phyloP scores from a whole-genome alignment of 53 echinoderm and acorn worm species.

The Apostichopus leukothele region DNA sequence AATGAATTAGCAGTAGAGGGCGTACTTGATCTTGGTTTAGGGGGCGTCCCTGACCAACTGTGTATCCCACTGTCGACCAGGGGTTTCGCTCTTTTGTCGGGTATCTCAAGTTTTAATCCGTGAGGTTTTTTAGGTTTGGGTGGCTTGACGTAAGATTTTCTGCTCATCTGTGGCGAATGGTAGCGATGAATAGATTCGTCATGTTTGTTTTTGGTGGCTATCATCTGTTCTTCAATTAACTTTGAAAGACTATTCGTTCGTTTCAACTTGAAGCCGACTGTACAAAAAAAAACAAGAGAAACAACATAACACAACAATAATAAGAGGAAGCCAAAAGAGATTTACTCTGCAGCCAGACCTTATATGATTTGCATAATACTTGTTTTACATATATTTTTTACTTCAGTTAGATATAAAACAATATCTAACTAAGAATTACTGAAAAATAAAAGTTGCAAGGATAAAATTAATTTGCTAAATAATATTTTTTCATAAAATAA shows the following conservation, averaged over 20 bases:
- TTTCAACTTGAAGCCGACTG: background rate
- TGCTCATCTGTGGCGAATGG: constrained; percentile 36
- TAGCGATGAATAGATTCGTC: constrained; percentile 27
- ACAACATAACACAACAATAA: too few relatives aligned
- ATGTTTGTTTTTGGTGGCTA: background rate
- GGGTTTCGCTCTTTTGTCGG: background rate
- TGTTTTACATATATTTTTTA: background rate
- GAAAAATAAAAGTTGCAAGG: too few relatives aligned
- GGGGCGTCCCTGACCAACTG: constrained; percentile 30
- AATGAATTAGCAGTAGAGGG: background rate
- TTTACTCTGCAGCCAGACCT: too few relatives aligned
- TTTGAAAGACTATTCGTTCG: constrained; percentile 18
- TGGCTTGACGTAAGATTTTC: constrained; percentile 39
- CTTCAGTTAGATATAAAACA: too few relatives aligned
- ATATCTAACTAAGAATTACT: too few relatives aligned
- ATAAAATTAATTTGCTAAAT: too few relatives aligned
- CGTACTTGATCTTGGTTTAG: constrained; percentile 18
- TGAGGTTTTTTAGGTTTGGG: constrained; percentile 41
- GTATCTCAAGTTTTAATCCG: constrained; percentile 36
- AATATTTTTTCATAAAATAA: too few relatives aligned
- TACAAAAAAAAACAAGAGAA: background rate
- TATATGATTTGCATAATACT: too few relatives aligned
- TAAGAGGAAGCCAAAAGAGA: too few relatives aligned
- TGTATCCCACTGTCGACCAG: constrained; percentile 24
- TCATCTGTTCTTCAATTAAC: background rate